Evolutionary conservation across 2,888 invertebrate genomes (phyloP), one percentile per base, ranked within the genome.

Genomic region (Cotesia congregata): DNA sequence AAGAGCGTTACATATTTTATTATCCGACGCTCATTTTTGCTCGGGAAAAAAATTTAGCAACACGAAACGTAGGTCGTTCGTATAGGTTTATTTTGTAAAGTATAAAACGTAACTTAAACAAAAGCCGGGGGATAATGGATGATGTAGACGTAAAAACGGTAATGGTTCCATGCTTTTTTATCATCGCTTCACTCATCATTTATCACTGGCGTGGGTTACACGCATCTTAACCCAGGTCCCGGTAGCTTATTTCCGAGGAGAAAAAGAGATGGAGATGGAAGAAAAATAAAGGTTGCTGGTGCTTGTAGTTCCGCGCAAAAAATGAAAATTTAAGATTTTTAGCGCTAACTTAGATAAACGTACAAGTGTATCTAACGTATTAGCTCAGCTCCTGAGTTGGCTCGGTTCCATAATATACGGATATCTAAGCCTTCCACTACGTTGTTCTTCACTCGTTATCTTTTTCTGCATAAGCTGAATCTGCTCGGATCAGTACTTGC

Each of bases 41-140:
- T 50, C 9, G 9, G 4, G 2, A 50, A 12, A 41, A 50, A 50
- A 12, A 50, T 50, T 12, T 50, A 50, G 12, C 50, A 12, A 50
- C 50, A 1, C 2, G 12, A 50, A 50, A 50, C 30, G 30, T 30
- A 50, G 12, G 12, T 50, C 50, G 12, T 7, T 50, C 12, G 50
- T 50, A 30, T 30, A 30, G 30, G 50, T 50, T 50, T 50, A 50
- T 12, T 50, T 50, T 50, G 50, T 50, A 50, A 50, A 50, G 50
- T 50, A 50, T 50, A 50, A 50, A 50, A 50, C 50, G 50, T 50
- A 50, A 50, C 50, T 50, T 50, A 50, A 50, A 50, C 50, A 50
- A 50, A 50, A 50, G 50, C 50, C 12, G 9, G 50, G 50, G 12
- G 50, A 50, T 50, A 50, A 50, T 50, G 50, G 50, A 50, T 50